Evolutionary conservation across 2,797 vertebrate species (phyloP), one percentile per base, ranked within the genome.

Genomic region (Hybognathus amarus): DNA sequence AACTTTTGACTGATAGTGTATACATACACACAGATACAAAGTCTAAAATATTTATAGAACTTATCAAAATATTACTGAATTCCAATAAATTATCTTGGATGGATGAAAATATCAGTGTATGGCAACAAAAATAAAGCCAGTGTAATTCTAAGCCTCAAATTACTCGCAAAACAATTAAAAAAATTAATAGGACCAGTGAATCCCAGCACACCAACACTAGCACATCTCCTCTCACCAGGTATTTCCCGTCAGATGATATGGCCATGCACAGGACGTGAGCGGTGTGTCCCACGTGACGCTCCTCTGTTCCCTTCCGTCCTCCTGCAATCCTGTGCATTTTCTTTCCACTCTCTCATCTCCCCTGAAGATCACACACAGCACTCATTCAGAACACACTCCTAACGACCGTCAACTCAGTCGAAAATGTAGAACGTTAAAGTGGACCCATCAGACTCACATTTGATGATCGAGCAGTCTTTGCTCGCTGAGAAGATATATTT

Each of bases 401-500:
- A n/a, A n/a, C n/a, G n/a, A n/a, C n/a, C n/a, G n/a, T n/a, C n/a
- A n/a, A n/a, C n/a, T n/a, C n/a, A n/a, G n/a, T n/a, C n/a, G n/a
- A n/a, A n/a, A n/a, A 64, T 7, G 7, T 12, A 27, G 12, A 78
- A 8, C 3, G 10, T 10, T 27, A 45, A 27, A 24, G 30, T 17
- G 33, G n/a, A 30, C 2, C 18, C 4, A 4, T 42, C 56, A 59
- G 20, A 95, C 96, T 95, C 85, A 97, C 98, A 99, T 93, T 99
- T 99, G 89, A 98, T 97, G 85, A 99, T 94, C 54, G 96, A 95
- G 87, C 98, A 97, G 10, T 99, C 98, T 93, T 99, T 99, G 80
- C 97, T 94, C 1, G 95, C 96, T 0, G 98, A 99, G 83, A 98
- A 98, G 88, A 99, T 94, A 89, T 92, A 93, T 85, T 89, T 94